Percentiles rank a stretch among this genome's conserved stretches.
phyloP scores from a whole-genome alignment of 2,113 vertebrate species.

The Carassius carassius region DNA sequence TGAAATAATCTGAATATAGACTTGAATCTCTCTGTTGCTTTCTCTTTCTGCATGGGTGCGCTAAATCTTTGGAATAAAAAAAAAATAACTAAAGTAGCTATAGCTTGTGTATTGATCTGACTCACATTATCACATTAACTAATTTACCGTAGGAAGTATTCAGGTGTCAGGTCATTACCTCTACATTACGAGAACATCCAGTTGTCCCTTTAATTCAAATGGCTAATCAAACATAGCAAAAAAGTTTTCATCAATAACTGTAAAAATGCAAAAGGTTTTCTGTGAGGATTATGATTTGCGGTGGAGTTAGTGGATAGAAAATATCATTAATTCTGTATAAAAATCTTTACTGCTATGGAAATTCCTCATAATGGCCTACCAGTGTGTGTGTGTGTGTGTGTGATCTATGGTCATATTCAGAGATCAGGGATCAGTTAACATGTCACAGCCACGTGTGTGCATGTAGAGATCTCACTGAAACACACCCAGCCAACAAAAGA shows the following conservation, averaged over 20 bases:
- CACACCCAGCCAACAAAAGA: conserved; percentile 47
- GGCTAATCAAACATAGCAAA: not conserved
- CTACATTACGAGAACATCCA: not conserved
- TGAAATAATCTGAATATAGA: conserved; percentile 30
- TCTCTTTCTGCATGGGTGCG: not conserved
- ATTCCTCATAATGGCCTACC: not conserved
- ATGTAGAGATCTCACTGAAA: conserved; percentile 1
- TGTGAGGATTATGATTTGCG: not conserved
- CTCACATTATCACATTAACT: not conserved
- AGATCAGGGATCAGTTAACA: conserved; percentile 6
- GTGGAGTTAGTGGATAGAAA: not conserved
- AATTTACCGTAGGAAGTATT: not conserved
- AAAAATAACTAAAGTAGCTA: not conserved
- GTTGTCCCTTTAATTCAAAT: not conserved
- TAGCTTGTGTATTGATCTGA: not conserved
- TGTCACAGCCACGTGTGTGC: conserved; percentile 6
- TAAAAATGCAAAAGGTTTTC: not conserved
- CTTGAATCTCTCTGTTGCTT: not conserved
- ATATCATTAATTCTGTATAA: not conserved
- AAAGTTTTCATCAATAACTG: not conserved
- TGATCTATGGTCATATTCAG: not conserved
- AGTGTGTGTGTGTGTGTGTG: not conserved
- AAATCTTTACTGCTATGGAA: not conserved
- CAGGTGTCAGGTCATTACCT: not conserved
- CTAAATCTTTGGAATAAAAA: not conserved